Evolutionary conservation across 2,888 invertebrate species (phyloP), one percentile per base, ranked within the genome.

Genomic region (Caenorhabditis panamensis): DNA sequence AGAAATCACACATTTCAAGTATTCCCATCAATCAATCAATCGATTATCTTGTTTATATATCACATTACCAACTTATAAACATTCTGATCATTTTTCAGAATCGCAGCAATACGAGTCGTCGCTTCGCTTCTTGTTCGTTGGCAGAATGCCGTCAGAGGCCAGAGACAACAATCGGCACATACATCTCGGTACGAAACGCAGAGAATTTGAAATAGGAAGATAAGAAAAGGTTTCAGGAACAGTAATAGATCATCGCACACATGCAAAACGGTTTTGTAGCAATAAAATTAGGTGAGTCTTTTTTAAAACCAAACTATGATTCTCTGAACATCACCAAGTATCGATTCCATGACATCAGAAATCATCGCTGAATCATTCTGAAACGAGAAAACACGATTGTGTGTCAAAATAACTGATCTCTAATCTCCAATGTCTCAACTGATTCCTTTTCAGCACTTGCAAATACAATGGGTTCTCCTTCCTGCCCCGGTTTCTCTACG

Each of bases 401-500:
- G 5, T 4, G 31, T 31, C 31, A 31, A 9, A 31, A 31, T 31
- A 5, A 41, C 4, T 2, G 66, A 66, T 31, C 44, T 22, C 47
- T n/a, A n/a, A n/a, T n/a, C n/a, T n/a, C n/a, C n/a, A n/a, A n/a
- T n/a, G n/a, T n/a, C n/a, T n/a, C n/a, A n/a, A 53, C 16, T n/a
- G 20, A 8, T 4, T 36, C 22, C 22, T 68, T 77, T 80, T 63
- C 90, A 96, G 96, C 91, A 99, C 99, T 84, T 97, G 97, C 92
- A 99, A 99, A 93, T 99, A 99, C 93, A 94, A 93, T 84, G 87
- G 93, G 54, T 91, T 94, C 82, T 93, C 94, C 56, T 99, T 99
- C 93, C 92, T 98, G 91, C 98, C 98, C 82, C 94, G 96, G 93
- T 99, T 99, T 93, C 94, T 99, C 89, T 97, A 97, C 93, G 99